Conservation (phyloP, 2,797 vertebrate genomes). For the Esox masquinongy region DNA sequence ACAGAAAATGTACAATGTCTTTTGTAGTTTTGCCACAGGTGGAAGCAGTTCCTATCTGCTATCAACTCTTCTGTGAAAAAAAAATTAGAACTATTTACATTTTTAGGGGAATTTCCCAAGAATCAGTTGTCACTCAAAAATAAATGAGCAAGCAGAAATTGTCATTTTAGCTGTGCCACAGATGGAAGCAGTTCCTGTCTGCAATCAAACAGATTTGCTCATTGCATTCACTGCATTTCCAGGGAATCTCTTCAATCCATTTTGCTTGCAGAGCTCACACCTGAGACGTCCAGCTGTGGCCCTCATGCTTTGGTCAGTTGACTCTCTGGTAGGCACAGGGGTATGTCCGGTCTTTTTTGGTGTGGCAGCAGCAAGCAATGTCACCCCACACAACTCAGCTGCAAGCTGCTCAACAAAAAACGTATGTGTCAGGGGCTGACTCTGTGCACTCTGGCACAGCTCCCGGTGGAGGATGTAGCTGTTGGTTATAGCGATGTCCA, state of each 20-base stretch:
- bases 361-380: not conserved
- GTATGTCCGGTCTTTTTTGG: not conserved
- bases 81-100: too few relatives aligned
- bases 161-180: too few relatives aligned
- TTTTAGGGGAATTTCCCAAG: too few relatives aligned
- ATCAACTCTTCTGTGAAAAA: too few relatives aligned
- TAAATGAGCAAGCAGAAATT: too few relatives aligned
- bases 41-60: too few relatives aligned
- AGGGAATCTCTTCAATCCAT: not conserved
- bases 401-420: constrained; percentile 1
- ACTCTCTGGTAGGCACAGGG: not conserved
- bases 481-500: constrained; percentile 14
- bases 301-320: not conserved
- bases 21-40: too few relatives aligned
- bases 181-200: too few relatives aligned
- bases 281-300: not conserved
- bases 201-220: not conserved
- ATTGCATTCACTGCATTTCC: not conserved
- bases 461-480: constrained; percentile 6
- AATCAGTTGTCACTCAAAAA: too few relatives aligned
- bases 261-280: too few relatives aligned
- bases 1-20: too few relatives aligned
- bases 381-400: not conserved
- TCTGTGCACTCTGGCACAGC: not conserved
- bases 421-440: not conserved